Evolutionary conservation across 2,888 invertebrate genomes (phyloP), one percentile per base, ranked within the genome.

Genomic region (Tethea ocularis): DNA sequence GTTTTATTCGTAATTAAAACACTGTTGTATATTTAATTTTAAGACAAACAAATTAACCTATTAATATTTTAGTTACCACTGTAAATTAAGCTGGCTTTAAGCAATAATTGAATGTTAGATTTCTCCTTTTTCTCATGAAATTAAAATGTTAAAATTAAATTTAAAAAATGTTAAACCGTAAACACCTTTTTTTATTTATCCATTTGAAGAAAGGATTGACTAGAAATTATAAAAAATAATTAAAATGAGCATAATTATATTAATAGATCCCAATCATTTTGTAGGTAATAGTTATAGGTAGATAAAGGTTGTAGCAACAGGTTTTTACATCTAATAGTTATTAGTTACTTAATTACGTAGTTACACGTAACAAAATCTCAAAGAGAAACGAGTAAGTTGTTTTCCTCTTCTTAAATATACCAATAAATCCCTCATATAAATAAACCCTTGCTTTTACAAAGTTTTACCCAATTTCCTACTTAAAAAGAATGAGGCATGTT

Each of bases 171-270:
- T 46, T 46, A 46, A 41, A 46, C 33, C 20, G 13, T 33, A 56
- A 52, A 3, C 29, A 56, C 36, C 20, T 38, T 52, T 20, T 59
- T 73, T 67, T 67, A 71, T 74, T 72, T 67, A 71, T 63, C 64
- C 64, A 62, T 53, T 64, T 38, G 10, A 56, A 15, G 61, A 56
- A 63, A 57, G 52, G 7, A 29, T 29, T 15, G 46, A 46, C 46
- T 46, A 46, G 46, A 46, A 29, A 20, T 20, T 20, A 46, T 6
- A 8, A 46, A 41, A 41, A 38, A 6, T n/a, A 5, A 38, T n/a
- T 38, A 33, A 13, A 4, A n/a, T 38, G n/a, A 38, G n/a, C 38
- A 38, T 33, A 38, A 38, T 36, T 36, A n/a, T 7, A n/a, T n/a
- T n/a, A 13, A 33, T 33, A 33, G 13, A 33, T 33, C 3, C 33